Conservation (phyloP, 2,888 invertebrate species). For the Nycteola revayana region DNA sequence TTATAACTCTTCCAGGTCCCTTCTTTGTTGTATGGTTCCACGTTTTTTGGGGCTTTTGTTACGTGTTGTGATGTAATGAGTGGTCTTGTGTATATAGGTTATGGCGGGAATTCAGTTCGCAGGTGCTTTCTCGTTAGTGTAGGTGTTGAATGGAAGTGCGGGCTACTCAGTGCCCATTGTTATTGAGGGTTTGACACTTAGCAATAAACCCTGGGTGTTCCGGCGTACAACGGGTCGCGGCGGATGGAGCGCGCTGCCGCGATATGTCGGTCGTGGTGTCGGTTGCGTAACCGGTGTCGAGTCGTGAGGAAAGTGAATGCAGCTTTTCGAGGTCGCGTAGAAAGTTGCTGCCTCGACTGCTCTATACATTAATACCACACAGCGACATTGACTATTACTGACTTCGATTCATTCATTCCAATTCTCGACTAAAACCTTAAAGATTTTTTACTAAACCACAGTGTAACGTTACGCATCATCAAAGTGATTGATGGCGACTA, state of each 20-base stretch:
- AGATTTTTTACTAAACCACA: conserved; percentile 20
- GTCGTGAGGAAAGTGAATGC: conserved; percentile 79
- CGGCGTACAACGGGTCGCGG: conserved; percentile 8
- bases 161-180: too few species aligned
- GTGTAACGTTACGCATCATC: conserved; percentile 38
- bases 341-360: conserved; percentile 68
- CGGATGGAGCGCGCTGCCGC: conserved; percentile 42
- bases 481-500: conserved; percentile 39
- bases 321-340: conserved; percentile 80
- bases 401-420: conserved; percentile 39
- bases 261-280: conserved; percentile 70
- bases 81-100: conserved; percentile 37
- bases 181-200: too few species aligned
- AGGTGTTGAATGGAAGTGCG: conserved; percentile 26
- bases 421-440: conserved; percentile 20
- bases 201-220: too few species aligned
- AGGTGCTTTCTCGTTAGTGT: conserved; percentile 34
- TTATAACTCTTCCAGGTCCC: conserved; percentile 57
- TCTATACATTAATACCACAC: conserved; percentile 41
- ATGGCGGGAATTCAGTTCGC: conserved; percentile 19
- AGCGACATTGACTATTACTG: conserved; percentile 31
- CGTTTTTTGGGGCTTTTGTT: conserved; percentile 30
- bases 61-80: conserved; percentile 45
- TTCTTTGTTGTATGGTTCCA: conserved; percentile 29
- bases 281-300: conserved; percentile 77